Evolutionary conservation across 2,888 invertebrate genomes (phyloP).

Genomic region (Callyntrura guangdongensis): DNA sequence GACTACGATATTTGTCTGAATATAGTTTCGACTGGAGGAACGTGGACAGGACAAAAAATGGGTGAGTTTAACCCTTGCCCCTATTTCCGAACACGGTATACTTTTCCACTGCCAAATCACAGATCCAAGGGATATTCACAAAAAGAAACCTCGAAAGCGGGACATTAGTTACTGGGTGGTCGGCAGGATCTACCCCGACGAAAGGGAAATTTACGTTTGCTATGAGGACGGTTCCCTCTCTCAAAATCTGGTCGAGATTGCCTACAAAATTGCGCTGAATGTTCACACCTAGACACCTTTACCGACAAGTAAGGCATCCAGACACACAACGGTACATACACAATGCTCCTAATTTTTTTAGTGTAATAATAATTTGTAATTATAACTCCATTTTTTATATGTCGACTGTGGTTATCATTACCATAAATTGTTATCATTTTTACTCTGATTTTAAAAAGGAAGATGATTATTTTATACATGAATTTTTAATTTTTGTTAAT

Average conservation of each 20-base stretch:
- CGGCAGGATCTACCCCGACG: slow-evolving; percentile 83
- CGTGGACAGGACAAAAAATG: slow-evolving; percentile 82
- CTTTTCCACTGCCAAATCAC: slow-evolving; percentile 82
- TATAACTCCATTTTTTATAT: too few species aligned
- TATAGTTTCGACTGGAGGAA: slow-evolving; percentile 80
- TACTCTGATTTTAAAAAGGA: too few species aligned
- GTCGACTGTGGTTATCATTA: too few species aligned
- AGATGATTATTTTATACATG: too few species aligned
- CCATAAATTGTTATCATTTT: too few species aligned
- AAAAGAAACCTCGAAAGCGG: slow-evolving; percentile 81
- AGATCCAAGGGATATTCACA: slow-evolving; percentile 74
- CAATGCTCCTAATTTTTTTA: not conserved
- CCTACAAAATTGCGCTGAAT: slow-evolving; percentile 83
- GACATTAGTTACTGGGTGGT: slow-evolving; percentile 83
- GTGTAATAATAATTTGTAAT: not conserved
- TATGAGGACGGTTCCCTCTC: slow-evolving; percentile 81
- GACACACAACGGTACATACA: too few species aligned
- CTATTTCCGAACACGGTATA: slow-evolving; percentile 83
- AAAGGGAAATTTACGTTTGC: slow-evolving; percentile 83
- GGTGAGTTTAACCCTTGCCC: slow-evolving; percentile 82
- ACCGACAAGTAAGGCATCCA: too few species aligned
- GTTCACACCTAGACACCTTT: slow-evolving; percentile 59
- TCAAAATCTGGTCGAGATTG: slow-evolving; percentile 82
- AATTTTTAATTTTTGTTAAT: too few species aligned
- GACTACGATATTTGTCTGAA: not conserved